phyloP scores from a whole-genome alignment of 2,797 vertebrate genomes.

The Philypnodon macrostomus region DNA sequence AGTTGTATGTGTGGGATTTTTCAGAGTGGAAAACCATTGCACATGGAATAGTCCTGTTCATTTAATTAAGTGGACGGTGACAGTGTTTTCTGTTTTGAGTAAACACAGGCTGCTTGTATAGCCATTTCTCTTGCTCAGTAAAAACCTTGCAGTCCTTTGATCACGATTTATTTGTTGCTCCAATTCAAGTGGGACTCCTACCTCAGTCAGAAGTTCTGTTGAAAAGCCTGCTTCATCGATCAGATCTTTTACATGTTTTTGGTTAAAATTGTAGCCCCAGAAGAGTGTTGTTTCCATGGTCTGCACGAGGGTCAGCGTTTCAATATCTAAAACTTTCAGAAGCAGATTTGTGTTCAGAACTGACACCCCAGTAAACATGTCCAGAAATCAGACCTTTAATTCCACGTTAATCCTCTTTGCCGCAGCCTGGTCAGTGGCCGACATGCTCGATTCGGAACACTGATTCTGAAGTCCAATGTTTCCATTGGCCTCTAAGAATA shows the following conservation, averaged over 20 bases:
- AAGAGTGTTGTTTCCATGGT: neutral
- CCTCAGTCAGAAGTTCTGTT: slow-evolving; percentile 23
- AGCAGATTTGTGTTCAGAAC: slow-evolving; percentile 50
- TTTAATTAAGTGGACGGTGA: slow-evolving; percentile 39
- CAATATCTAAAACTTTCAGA: slow-evolving; percentile 56
- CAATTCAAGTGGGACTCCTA: slow-evolving; percentile 28
- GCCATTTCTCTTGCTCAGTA: slow-evolving; percentile 38
- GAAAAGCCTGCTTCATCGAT: slow-evolving; percentile 2
- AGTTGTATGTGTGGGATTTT: neutral
- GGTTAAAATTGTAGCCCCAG: no score
- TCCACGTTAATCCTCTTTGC: slow-evolving; percentile 70
- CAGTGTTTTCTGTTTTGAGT: slow-evolving; percentile 39
- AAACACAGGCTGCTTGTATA: slow-evolving; percentile 34
- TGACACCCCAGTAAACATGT: slow-evolving; percentile 60
- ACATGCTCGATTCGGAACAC: slow-evolving; percentile 34
- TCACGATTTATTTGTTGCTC: slow-evolving; percentile 52
- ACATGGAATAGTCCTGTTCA: slow-evolving; percentile 12
- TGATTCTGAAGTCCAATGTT: slow-evolving; percentile 51
- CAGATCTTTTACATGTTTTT: slow-evolving; percentile 5
- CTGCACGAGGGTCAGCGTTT: slow-evolving; percentile 21
- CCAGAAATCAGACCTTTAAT: slow-evolving; percentile 65
- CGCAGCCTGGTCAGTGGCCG: slow-evolving; percentile 38
- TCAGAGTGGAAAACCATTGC: neutral
- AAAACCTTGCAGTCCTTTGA: slow-evolving; percentile 59
- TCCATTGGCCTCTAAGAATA: slow-evolving; percentile 32